Conservation (phyloP, 1,140 invertebrate genomes). For the Macrostomum lignano region DNA sequence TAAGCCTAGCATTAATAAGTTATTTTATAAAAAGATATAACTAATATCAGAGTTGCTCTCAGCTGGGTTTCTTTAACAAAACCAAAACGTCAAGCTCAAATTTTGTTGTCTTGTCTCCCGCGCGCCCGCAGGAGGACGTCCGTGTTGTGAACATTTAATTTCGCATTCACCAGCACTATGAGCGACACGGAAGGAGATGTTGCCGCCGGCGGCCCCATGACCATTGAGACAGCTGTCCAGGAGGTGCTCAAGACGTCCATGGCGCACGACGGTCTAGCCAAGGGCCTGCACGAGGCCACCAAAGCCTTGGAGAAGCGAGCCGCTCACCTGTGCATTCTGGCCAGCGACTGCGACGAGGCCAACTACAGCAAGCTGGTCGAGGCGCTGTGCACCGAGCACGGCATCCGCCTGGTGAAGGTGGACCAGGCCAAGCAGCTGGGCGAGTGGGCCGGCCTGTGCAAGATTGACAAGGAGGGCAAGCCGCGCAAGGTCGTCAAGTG, state of each 20-base stretch:
- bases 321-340: constrained; percentile 73
- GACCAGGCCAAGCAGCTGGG: constrained; percentile 94
- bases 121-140: too few species aligned
- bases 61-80: too few species aligned
- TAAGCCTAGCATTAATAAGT: too few species aligned
- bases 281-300: constrained; percentile 76
- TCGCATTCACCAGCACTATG: too few species aligned
- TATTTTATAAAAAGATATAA: too few species aligned
- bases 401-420: constrained; percentile 57
- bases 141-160: too few species aligned
- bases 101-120: too few species aligned
- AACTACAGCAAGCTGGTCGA: constrained; percentile 90
- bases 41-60: too few species aligned
- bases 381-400: constrained; percentile 83
- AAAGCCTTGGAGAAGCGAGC: constrained; percentile 88
- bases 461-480: constrained; percentile 93
- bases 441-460: constrained; percentile 93
- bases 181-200: too few species aligned
- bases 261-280: constrained; percentile 68
- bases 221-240: constrained; percentile 69
- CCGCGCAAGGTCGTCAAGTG: constrained; percentile 92
- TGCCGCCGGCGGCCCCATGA: too few species aligned
- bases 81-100: too few species aligned
- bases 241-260: constrained; percentile 80
- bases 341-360: constrained; percentile 88